These are phyloP conservation scores for Myopa testacea DNA, from an alignment of 2,888 invertebrate species.

Conservation along the genomic window DNA sequence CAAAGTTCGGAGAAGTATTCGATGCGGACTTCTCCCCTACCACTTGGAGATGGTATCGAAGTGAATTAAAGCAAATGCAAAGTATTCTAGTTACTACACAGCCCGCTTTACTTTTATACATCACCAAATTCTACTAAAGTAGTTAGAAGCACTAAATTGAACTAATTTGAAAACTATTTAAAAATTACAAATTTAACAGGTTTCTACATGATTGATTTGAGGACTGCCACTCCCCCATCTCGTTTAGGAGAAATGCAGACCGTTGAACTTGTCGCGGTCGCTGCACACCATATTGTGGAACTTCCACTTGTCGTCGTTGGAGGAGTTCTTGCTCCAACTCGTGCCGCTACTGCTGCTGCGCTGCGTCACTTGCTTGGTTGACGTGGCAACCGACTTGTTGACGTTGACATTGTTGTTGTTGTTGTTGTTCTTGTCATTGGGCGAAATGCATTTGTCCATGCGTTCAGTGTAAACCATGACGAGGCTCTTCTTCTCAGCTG, in stretches of 20 bases:
- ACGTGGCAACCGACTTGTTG: conserved; percentile 1
- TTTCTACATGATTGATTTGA: neutral
- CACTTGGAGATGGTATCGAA: too few relatives aligned
- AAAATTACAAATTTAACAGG: neutral
- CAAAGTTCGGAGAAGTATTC: too few relatives aligned
- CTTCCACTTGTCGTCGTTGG: conserved; percentile 63
- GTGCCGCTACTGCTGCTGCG: conserved; percentile 40
- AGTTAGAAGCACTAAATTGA: too few relatives aligned
- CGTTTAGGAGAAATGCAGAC: conserved; percentile 63
- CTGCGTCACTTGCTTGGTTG: conserved; percentile 42
- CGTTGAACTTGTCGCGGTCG: conserved; percentile 64
- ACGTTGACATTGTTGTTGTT: conserved; percentile 40
- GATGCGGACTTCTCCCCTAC: too few relatives aligned
- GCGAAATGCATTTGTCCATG: conserved; percentile 59
- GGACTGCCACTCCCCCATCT: too few relatives aligned
- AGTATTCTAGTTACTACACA: too few relatives aligned
- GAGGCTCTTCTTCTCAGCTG: conserved; percentile 21
- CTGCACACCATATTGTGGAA: conserved; percentile 65
- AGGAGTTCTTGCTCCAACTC: conserved; percentile 55
- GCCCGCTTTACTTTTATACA: too few relatives aligned
- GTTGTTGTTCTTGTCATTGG: conserved; percentile 46
- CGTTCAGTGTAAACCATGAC: conserved; percentile 65
- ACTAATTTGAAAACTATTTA: too few relatives aligned
- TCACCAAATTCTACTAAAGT: too few relatives aligned
- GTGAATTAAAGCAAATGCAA: too few relatives aligned